A percentile compares a stretch with the other conserved stretches of the same genome.
Conservation (phyloP, 1,140 invertebrate genomes). For the Hyles euphorbiae region DNA sequence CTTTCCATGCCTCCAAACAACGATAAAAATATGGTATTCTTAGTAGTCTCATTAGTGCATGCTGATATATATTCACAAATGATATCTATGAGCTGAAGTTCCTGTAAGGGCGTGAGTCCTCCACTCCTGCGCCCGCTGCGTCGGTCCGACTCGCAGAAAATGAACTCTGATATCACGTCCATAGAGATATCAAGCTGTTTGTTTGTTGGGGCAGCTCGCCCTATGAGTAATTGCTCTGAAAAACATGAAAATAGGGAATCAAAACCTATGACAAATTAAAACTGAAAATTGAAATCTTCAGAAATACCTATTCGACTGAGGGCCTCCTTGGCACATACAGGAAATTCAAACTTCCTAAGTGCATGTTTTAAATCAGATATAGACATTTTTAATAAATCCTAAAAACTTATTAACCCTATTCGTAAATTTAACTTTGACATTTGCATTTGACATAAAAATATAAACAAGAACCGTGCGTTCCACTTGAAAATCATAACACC, state of each 20-base stretch:
- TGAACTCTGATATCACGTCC: slow-evolving; percentile 88
- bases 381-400: slow-evolving; percentile 40
- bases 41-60: slow-evolving; percentile 81
- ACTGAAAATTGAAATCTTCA: background rate
- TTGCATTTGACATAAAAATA: too few species aligned
- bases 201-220: slow-evolving; percentile 58
- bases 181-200: slow-evolving; percentile 77
- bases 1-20: slow-evolving; percentile 84
- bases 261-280: background rate
- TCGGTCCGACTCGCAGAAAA: slow-evolving; percentile 86
- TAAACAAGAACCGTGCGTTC: too few species aligned
- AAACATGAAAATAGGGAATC: slow-evolving; percentile 14
- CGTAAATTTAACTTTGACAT: too few species aligned
- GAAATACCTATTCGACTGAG: slow-evolving; percentile 57
- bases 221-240: slow-evolving; percentile 67
- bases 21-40: slow-evolving; percentile 88
- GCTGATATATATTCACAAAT: slow-evolving; percentile 84
- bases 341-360: slow-evolving; percentile 68
- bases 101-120: slow-evolving; percentile 80
- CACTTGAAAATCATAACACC: too few species aligned
- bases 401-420: background rate
- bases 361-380: slow-evolving; percentile 64
- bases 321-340: slow-evolving; percentile 64
- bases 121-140: slow-evolving; percentile 76
- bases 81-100: slow-evolving; percentile 85